These are phyloP conservation scores for Nannoperca obscura DNA, from an alignment of 2,797 vertebrate genomes.

Conservation along the genomic window DNA sequence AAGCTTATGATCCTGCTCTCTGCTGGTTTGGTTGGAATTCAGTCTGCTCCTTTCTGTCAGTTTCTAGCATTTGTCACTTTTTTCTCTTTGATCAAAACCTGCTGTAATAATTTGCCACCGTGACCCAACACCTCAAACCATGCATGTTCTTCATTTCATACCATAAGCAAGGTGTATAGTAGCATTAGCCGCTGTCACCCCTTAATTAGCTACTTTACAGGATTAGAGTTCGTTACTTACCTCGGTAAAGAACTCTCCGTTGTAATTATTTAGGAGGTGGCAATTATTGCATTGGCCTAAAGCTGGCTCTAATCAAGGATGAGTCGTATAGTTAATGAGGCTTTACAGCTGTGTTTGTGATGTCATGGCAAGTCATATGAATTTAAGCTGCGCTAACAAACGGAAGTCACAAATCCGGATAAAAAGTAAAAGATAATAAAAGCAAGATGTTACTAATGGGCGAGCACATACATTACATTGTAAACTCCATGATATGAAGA, in stretches of 20 bases:
- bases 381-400: constrained; percentile 28
- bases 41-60: background rate
- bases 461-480: no score
- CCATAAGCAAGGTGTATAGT: constrained; percentile 38
- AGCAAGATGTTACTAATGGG: background rate
- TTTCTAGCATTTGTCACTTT: background rate
- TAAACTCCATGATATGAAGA: background rate
- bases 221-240: constrained; percentile 74
- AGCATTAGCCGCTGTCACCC: constrained; percentile 61
- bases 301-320: constrained; percentile 69
- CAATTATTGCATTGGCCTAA: constrained; percentile 75
- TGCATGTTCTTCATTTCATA: constrained; percentile 38
- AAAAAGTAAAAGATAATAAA: background rate
- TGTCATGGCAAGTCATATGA: constrained; percentile 48
- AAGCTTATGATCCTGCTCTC: background rate
- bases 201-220: constrained; percentile 75
- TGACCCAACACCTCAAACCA: constrained; percentile 20
- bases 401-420: background rate
- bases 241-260: constrained; percentile 60
- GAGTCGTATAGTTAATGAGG: constrained; percentile 66
- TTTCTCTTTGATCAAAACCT: background rate
- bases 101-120: background rate
- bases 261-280: constrained; percentile 74
- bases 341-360: constrained; percentile 54
- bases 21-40: background rate